Base-by-base conservation (phyloP, 1,140 invertebrate species). In the Lucilia sericata region DNA sequence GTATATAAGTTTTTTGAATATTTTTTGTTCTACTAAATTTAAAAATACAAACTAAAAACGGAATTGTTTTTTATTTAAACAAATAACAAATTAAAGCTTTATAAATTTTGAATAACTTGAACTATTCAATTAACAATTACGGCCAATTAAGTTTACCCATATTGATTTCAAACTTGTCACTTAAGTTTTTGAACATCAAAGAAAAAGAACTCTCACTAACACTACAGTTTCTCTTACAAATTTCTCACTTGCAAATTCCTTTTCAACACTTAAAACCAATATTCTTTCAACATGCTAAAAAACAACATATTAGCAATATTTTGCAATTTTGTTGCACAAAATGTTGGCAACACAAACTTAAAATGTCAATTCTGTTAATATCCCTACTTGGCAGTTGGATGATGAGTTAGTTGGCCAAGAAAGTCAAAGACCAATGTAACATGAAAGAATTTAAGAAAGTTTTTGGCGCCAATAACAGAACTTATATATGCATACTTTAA, bases 241-340 rank as follows among this genome's bases (percentile, higher is more conserved):
- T 60, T 60, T 60, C 14, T 7, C n/a, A n/a, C 51, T 60, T n/a
- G 5, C 9, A 70, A 10, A 70, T 70, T 70, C 9, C 21, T 7
- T 60, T 17, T 60, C 14, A 60, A 14, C n/a, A 19, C 3, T 70
- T 21, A 21, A 21, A 30, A 30, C 3, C 25, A n/a, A n/a, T n/a
- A n/a, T 10, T 70, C 65, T 70, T 70, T 70, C 7, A 70, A 21
- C 65, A 70, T 70, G 65, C 65, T 19, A 70, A 70, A n/a, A 21
- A 21, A 21, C 65, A 70, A 70, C n/a, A 70, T 25, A 70, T 70
- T 70, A 70, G 10, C 65, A 70, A 70, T n/a, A 60, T 21, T 70
- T 25, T 21, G 65, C 21, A 12, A 21, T 21, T 70, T 21, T 70
- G 65, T 70, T 19, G 9, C 9, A 60, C 13, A 60, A 70, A 21